Conservation (phyloP, 2,797 vertebrate species). For the Cichlasoma orientale region DNA sequence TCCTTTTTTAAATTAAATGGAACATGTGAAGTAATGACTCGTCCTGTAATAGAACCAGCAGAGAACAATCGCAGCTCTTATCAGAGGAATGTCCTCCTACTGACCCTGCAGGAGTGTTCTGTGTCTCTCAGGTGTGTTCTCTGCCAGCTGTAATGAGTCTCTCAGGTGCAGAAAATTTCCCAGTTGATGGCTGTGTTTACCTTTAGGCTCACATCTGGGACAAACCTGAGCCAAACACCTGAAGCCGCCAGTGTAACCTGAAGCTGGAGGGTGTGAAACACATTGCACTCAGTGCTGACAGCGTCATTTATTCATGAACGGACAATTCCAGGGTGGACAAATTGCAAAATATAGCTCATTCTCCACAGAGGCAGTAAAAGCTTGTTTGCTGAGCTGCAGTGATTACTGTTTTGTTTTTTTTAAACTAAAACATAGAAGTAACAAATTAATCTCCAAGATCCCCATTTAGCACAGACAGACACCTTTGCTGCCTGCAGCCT, state of each 20-base stretch:
- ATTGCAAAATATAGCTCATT: not conserved
- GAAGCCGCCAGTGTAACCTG: constrained; percentile 1
- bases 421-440: not conserved
- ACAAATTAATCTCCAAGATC: not conserved
- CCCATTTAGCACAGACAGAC: not conserved
- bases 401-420: not conserved
- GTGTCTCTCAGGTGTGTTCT: not conserved
- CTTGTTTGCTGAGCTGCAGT: not conserved
- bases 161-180: not conserved
- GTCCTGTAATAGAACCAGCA: not conserved
- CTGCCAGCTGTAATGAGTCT: not conserved
- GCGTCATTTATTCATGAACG: constrained; percentile 31
- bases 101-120: not conserved
- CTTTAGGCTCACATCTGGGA: not conserved
- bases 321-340: not conserved
- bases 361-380: not conserved
- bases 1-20: constrained; percentile 52
- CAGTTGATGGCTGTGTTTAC: constrained; percentile 18
- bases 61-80: not conserved
- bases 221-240: constrained; percentile 4
- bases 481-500: not conserved
- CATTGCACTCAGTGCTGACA: not conserved
- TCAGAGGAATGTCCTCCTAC: constrained; percentile 3
- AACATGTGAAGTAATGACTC: constrained; percentile 39
- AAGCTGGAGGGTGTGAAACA: not conserved